These are phyloP conservation scores for Danio kyathit DNA, from an alignment of 2,797 vertebrate genomes.

Conservation along the genomic window DNA sequence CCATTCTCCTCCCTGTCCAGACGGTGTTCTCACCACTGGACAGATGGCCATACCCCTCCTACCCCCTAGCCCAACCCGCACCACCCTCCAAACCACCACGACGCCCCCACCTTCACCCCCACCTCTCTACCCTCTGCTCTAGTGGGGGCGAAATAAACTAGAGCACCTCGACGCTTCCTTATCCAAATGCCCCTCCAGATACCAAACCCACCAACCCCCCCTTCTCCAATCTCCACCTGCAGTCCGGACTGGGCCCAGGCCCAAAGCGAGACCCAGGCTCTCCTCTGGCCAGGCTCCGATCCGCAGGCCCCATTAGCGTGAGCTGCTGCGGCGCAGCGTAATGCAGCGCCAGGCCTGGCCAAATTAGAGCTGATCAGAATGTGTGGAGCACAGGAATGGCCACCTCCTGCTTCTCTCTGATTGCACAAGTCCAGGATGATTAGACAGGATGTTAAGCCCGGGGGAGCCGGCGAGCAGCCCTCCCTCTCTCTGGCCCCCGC, in stretches of 20 bases:
- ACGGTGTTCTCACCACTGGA: conserved; percentile 84
- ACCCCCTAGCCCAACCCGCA: conserved; percentile 61
- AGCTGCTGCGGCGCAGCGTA: conserved; percentile 42
- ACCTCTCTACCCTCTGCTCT: conserved; percentile 67
- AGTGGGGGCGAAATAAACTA: conserved; percentile 52
- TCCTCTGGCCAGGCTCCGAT: conserved; percentile 45
- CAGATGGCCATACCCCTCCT: conserved; percentile 81
- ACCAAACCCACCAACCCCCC: conserved; percentile 58
- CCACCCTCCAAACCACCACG: conserved; percentile 65
- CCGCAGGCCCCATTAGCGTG: conserved; percentile 59
- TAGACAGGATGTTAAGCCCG: conserved; percentile 65
- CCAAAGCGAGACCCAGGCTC: conserved; percentile 59
- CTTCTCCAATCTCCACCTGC: conserved; percentile 57
- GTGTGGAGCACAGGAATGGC: conserved; percentile 61
- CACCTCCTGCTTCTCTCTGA: conserved; percentile 63
- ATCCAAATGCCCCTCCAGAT: conserved; percentile 59
- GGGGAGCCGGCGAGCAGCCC: conserved; percentile 56
- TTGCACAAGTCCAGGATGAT: conserved; percentile 69
- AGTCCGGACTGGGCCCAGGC: conserved; percentile 56
- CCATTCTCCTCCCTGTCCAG: conserved; percentile 78
- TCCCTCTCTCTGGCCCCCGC: conserved; percentile 15
- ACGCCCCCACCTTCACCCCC: conserved; percentile 69
- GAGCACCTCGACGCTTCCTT: conserved; percentile 68
- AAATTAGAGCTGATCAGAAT: conserved; percentile 70
- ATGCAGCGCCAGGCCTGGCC: conserved; percentile 57